Evolutionary conservation across 2,113 vertebrate species (phyloP), one percentile per base, ranked within the genome.

Genomic region (Nothoprocta perdicaria): DNA sequence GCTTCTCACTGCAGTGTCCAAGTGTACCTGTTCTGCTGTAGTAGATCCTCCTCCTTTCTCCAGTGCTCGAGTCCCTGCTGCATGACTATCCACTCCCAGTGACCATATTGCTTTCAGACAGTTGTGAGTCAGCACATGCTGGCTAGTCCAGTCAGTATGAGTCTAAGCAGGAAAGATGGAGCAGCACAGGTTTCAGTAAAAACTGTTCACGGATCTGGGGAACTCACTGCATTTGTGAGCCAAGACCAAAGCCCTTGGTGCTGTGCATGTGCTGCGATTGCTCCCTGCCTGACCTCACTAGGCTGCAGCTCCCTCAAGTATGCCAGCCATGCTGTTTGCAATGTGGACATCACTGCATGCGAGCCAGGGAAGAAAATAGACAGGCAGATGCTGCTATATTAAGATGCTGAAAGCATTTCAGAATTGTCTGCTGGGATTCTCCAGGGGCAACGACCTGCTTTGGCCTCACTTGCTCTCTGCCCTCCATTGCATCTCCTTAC

Each of bases 381-480:
- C 29, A 68, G 81, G 84, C 92, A 96, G 89, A 91, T 93, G 91
- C 87, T 89, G 87, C 95, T 96, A 95, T 92, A 94, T 95, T 96
- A 96, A 95, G 94, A 38, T 38, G 35, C 35, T 38, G 40, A 91
- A 48, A 91, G 26, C 11, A 22, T 92, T 94, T 93, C 92, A 94
- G 91, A 94, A 92, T 76, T 72, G 73, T 94, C 89, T 93, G 91
- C 85, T 80, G 89, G 87, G 94, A 95, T 89, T 85, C 92, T 94
- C 72, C 12, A 12, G 88, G 76, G 69, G 27, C 78, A 78, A 80
- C 73, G 57, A 88, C 48, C 50, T 0, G 0, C 88, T 92, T 92
- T 95, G 95, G 93, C 95, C 93, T 96, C 45, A 84, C 77, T 93
- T 95, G 93, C 93, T 95, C 94, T 72, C 72, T 94, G 85, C 65